Evolutionary conservation across 2,888 invertebrate genomes (phyloP).

Genomic region (Lamellibrachia satsuma): DNA sequence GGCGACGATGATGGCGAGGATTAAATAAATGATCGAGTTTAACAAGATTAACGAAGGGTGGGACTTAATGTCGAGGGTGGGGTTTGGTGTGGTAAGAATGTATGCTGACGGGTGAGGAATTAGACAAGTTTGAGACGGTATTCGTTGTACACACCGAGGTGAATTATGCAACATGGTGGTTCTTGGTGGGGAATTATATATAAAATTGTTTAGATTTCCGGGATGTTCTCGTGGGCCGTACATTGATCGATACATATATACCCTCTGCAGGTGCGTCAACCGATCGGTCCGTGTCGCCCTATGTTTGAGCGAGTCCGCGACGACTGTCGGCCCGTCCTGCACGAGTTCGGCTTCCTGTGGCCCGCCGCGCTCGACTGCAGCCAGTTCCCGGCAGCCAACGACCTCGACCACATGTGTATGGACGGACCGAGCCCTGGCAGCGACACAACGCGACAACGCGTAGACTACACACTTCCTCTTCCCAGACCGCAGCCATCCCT

Average conservation of each 20-base stretch:
- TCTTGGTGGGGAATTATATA: too few relatives aligned
- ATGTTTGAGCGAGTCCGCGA: slow-evolving; percentile 83
- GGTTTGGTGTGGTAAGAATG: too few relatives aligned
- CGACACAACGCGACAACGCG: not conserved
- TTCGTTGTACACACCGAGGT: too few relatives aligned
- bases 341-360: slow-evolving; percentile 93
- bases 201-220: too few relatives aligned
- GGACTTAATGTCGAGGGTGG: too few relatives aligned
- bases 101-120: too few relatives aligned
- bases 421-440: slow-evolving; percentile 75
- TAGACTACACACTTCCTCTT: not conserved
- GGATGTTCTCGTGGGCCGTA: not conserved
- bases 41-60: too few relatives aligned
- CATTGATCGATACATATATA: not conserved
- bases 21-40: not conserved
- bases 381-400: slow-evolving; percentile 88
- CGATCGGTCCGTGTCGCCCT: slow-evolving; percentile 83
- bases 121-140: too few relatives aligned
- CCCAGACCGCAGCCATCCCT: not conserved
- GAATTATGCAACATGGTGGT: too few relatives aligned
- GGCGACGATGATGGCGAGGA: not conserved
- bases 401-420: slow-evolving; percentile 96
- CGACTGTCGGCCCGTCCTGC: slow-evolving; percentile 86
- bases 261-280: slow-evolving; percentile 23
- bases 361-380: slow-evolving; percentile 88